Evolutionary conservation across 2,113 vertebrate species (phyloP).

Genomic region (Kryptolebias marmoratus): DNA sequence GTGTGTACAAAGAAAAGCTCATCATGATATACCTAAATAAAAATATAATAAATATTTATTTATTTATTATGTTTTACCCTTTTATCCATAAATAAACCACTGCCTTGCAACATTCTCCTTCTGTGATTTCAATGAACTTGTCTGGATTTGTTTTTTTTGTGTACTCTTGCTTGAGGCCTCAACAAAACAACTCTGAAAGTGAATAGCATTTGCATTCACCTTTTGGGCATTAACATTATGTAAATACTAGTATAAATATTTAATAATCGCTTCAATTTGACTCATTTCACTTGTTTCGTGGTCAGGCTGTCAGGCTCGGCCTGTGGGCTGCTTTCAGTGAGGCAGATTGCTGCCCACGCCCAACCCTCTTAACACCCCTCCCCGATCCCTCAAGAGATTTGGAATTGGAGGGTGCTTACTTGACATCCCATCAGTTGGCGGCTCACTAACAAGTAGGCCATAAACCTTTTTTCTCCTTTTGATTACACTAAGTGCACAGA

Average conservation of each 20-base stretch:
- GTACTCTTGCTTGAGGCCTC: conserved; percentile 9
- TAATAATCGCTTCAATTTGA: conserved; percentile 30
- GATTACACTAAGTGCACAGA: conserved; percentile 80
- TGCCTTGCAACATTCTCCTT: not conserved
- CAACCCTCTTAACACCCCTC: conserved; percentile 7
- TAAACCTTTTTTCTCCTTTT: conserved; percentile 73
- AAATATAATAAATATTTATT: not conserved
- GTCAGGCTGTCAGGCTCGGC: conserved; percentile 25
- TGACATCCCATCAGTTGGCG: conserved; percentile 75
- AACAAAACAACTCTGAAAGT: conserved; percentile 14
- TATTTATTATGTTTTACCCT: conserved; percentile 5
- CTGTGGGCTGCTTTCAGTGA: conserved; percentile 28
- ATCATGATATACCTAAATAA: not conserved
- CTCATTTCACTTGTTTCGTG: conserved; percentile 32
- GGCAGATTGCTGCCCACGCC: conserved; percentile 63
- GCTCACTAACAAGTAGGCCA: conserved; percentile 73
- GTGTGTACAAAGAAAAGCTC: not conserved
- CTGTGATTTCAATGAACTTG: conserved; percentile 6
- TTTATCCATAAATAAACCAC: conserved; percentile 21
- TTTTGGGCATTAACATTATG: conserved; percentile 40
- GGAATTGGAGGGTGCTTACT: conserved; percentile 57
- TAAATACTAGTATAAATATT: conserved; percentile 54
- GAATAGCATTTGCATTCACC: conserved; percentile 34
- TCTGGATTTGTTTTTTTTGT: conserved; percentile 19
- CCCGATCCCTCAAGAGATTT: conserved; percentile 56